These are phyloP conservation scores for Plectrocnemia conspersa DNA, from an alignment of 1,140 invertebrate species.

Conservation along the genomic window DNA sequence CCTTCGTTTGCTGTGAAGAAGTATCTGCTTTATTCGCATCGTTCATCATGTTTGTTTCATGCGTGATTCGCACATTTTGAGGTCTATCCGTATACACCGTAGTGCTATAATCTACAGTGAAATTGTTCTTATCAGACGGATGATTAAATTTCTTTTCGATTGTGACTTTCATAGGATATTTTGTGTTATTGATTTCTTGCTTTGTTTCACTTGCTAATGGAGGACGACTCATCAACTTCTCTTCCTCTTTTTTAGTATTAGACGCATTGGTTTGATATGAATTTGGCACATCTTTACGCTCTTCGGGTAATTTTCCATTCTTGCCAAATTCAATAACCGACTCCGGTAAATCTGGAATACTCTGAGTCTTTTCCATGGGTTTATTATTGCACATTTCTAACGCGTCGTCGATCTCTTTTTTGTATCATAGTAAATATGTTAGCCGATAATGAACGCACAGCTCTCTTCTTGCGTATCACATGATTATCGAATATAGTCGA, in stretches of 20 bases:
- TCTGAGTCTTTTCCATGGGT: slow-evolving; percentile 47
- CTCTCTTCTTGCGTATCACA: slow-evolving; percentile 63
- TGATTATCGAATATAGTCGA: slow-evolving; percentile 39
- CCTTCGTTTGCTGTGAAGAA: background rate
- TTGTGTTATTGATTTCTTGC: background rate
- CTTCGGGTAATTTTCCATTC: slow-evolving; percentile 41
- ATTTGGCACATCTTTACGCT: slow-evolving; percentile 14
- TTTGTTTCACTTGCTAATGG: slow-evolving; percentile 12
- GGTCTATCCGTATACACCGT: slow-evolving; percentile 3
- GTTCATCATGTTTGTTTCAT: slow-evolving; percentile 2
- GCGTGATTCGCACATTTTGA: slow-evolving; percentile 8
- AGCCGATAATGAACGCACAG: slow-evolving; percentile 72
- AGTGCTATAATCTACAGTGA: slow-evolving; percentile 3
- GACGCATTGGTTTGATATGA: background rate
- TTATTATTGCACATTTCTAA: slow-evolving; percentile 40
- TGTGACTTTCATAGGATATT: slow-evolving; percentile 6
- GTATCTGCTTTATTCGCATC: too few species aligned
- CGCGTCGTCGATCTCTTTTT: slow-evolving; percentile 52
- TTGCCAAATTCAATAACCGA: slow-evolving; percentile 37
- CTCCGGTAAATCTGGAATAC: slow-evolving; percentile 43
- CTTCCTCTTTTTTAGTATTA: slow-evolving; percentile 6
- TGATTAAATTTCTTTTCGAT: slow-evolving; percentile 11
- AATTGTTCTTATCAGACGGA: slow-evolving; percentile 4
- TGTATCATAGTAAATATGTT: slow-evolving; percentile 71
- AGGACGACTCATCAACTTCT: slow-evolving; percentile 9